These are phyloP conservation scores for Tupiocoris notatus DNA, from an alignment of 2,888 invertebrate species.

Conservation along the genomic window DNA sequence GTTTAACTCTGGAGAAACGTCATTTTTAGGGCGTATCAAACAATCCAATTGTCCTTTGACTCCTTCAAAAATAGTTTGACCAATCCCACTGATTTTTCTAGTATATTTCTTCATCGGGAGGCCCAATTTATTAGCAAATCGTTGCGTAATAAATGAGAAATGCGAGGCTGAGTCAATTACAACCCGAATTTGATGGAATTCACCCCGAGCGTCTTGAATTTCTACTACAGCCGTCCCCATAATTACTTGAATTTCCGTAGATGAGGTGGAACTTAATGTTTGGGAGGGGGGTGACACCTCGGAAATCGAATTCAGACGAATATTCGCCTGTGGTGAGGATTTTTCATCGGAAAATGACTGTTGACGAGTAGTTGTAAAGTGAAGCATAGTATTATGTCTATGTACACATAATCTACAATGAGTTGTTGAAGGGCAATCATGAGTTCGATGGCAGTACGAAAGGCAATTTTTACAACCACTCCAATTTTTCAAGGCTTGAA, in stretches of 20 bases:
- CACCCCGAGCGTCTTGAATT: background rate
- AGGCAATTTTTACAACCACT: constrained; percentile 7
- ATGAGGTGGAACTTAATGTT: background rate
- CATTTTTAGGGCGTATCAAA: background rate
- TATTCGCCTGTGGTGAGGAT: too few species aligned
- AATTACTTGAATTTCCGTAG: background rate
- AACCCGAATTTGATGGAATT: background rate
- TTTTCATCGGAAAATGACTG: too few species aligned
- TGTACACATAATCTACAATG: background rate
- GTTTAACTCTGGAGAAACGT: background rate
- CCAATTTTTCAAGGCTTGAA: background rate
- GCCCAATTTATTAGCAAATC: background rate
- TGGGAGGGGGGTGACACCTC: background rate
- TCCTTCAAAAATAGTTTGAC: background rate
- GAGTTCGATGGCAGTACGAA: background rate
- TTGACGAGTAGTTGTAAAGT: background rate
- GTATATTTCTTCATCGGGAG: background rate
- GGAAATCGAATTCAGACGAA: background rate
- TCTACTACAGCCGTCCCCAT: background rate
- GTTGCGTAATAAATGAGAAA: constrained; percentile 1
- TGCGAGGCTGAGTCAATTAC: background rate
- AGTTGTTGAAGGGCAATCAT: background rate
- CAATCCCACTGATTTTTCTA: background rate
- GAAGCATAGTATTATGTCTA: constrained; percentile 10
- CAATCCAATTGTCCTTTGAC: background rate